Percentiles rank a stretch among this genome's conserved stretches.
phyloP scores from a whole-genome alignment of 1,140 invertebrate species.

The Ladona fulva region DNA sequence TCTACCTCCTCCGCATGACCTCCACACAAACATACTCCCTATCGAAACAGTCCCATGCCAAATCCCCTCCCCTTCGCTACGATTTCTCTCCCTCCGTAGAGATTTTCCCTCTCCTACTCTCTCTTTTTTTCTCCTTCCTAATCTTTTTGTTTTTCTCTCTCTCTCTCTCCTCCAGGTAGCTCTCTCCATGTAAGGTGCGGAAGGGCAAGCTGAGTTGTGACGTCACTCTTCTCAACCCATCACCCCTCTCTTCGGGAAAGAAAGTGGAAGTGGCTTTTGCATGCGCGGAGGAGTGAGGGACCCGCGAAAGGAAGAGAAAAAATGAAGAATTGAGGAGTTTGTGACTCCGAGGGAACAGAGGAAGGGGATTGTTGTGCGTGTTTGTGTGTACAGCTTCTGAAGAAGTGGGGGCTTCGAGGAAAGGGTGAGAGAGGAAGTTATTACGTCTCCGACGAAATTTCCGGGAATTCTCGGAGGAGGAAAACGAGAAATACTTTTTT shows the following conservation, averaged over 20 bases:
- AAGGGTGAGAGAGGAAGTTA: no score
- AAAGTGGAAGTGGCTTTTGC: neutral
- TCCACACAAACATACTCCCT: neutral
- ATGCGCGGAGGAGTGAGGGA: neutral
- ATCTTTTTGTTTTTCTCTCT: neutral
- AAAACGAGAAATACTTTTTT: no score
- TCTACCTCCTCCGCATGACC: neutral
- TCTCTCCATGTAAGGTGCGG: neutral
- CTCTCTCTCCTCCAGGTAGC: neutral
- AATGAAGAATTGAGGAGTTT: neutral
- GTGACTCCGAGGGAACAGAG: no score
- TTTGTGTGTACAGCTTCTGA: no score
- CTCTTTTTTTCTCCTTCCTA: neutral
- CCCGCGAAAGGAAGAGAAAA: neutral
- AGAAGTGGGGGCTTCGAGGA: no score
- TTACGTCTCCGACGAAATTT: no score
- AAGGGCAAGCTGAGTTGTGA: neutral
- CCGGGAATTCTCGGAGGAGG: no score
- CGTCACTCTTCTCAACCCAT: neutral
- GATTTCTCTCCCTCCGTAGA: neutral
- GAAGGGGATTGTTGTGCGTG: no score
- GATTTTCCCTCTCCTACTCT: neutral
- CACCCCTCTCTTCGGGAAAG: neutral
- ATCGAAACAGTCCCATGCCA: neutral
- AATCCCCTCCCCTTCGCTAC: neutral